A percentile compares a stretch with the other conserved stretches of the same genome.
Conservation (phyloP, 2,797 vertebrate species). For the Natrix natrix region DNA sequence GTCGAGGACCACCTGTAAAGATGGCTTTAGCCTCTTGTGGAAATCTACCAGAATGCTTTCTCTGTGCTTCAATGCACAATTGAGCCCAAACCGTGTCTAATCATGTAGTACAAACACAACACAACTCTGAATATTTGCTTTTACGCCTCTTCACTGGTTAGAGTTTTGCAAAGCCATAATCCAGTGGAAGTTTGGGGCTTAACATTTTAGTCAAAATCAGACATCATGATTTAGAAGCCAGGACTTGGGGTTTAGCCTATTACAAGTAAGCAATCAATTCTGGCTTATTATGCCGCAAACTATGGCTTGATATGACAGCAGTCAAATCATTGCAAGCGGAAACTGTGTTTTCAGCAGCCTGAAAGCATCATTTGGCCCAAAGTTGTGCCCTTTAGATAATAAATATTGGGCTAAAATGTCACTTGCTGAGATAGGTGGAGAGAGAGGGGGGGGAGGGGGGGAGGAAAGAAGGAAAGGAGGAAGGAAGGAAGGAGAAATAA, state of each 20-base stretch:
- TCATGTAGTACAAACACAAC: background rate
- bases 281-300: background rate
- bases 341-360: background rate
- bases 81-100: background rate
- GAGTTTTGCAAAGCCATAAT: background rate
- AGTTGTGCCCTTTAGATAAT: background rate
- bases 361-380: background rate
- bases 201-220: background rate
- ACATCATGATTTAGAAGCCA: background rate
- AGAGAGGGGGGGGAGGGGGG: accelerated
- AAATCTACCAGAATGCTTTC: background rate
- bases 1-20: background rate
- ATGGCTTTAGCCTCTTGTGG: background rate
- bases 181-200: background rate
- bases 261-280: background rate
- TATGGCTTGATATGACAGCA: background rate
- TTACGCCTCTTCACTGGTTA: background rate
- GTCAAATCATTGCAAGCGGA: background rate
- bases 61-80: background rate
- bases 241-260: background rate
- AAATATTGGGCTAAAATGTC: background rate
- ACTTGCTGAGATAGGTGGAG: too few species aligned
- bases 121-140: background rate
- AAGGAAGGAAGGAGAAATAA: too few species aligned
- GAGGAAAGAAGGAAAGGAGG: background rate